Conservation (phyloP, 2,797 vertebrate genomes). For the Heterohyrax brucei region DNA sequence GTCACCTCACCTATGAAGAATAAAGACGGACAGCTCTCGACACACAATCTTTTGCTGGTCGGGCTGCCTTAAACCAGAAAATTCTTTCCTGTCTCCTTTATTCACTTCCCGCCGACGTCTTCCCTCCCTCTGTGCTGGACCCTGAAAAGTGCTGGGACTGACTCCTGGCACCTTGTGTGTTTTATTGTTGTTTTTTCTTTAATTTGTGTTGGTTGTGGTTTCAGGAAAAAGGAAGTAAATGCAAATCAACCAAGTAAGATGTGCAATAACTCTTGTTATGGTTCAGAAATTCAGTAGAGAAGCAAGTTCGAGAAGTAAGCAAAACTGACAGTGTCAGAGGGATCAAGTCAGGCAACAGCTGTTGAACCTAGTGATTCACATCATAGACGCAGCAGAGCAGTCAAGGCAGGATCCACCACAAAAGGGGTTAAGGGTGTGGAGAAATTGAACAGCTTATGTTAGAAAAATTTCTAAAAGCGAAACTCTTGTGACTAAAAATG, state of each 20-base stretch:
- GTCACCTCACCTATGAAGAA: no score
- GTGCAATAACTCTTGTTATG: neutral
- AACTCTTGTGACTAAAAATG: neutral
- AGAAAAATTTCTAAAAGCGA: conserved; percentile 13
- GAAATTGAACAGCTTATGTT: neutral
- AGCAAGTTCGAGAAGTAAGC: neutral
- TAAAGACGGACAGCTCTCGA: no score
- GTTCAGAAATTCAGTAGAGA: neutral
- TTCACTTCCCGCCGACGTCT: no score
- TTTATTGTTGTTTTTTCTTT: neutral
- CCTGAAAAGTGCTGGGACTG: no score
- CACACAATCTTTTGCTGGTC: no score
- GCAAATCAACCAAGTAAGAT: conserved; percentile 3
- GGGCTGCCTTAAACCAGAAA: no score
- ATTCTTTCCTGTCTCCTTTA: no score
- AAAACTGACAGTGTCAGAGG: neutral
- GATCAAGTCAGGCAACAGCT: neutral
- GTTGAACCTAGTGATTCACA: neutral
- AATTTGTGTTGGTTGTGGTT: neutral
- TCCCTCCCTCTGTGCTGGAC: no score
- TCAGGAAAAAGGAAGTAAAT: neutral
- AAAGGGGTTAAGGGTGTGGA: neutral
- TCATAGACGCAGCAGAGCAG: neutral
- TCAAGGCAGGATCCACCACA: neutral
- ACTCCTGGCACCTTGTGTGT: neutral